Conservation (phyloP, 1,140 invertebrate species). For the Hylaeus anthracinus region DNA sequence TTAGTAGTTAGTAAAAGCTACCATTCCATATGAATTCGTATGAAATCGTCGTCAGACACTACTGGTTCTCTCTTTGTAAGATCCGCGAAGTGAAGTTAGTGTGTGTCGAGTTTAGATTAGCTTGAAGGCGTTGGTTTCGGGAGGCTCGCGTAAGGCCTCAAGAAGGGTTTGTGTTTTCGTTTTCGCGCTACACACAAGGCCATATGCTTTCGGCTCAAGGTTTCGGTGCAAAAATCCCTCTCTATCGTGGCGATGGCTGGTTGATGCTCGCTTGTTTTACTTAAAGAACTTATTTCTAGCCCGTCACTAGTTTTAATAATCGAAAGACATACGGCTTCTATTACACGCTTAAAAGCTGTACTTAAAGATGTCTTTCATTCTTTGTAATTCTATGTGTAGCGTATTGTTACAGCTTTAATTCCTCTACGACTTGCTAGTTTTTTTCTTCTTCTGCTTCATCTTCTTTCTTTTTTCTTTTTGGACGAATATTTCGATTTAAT, state of each 20-base stretch:
- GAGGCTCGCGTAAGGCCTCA: slow-evolving; percentile 30
- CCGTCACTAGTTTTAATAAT: slow-evolving; percentile 45
- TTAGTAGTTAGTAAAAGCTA: no score
- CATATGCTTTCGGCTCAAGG: background rate
- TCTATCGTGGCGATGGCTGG: slow-evolving; percentile 8
- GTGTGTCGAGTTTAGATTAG: background rate
- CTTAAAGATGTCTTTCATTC: slow-evolving; percentile 16
- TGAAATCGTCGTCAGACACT: no score
- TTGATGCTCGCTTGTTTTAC: slow-evolving; percentile 23
- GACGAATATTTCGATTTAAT: slow-evolving; percentile 41
- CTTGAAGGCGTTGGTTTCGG: slow-evolving; percentile 28
- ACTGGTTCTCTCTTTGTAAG: background rate
- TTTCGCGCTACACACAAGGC: slow-evolving; percentile 23
- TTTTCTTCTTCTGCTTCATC: background rate
- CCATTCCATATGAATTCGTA: no score
- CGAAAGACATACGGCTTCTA: slow-evolving; percentile 53
- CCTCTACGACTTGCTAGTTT: slow-evolving; percentile 7
- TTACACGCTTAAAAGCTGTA: slow-evolving; percentile 37
- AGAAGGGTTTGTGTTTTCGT: slow-evolving; percentile 8
- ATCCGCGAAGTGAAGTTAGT: slow-evolving; percentile 1
- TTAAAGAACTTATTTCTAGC: slow-evolving; percentile 49
- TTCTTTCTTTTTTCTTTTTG: slow-evolving; percentile 20
- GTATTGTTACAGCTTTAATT: slow-evolving; percentile 35
- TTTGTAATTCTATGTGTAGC: slow-evolving; percentile 32
- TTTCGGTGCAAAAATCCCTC: background rate